phyloP scores from a whole-genome alignment of 2,113 vertebrate species.

The Abramis brama region DNA sequence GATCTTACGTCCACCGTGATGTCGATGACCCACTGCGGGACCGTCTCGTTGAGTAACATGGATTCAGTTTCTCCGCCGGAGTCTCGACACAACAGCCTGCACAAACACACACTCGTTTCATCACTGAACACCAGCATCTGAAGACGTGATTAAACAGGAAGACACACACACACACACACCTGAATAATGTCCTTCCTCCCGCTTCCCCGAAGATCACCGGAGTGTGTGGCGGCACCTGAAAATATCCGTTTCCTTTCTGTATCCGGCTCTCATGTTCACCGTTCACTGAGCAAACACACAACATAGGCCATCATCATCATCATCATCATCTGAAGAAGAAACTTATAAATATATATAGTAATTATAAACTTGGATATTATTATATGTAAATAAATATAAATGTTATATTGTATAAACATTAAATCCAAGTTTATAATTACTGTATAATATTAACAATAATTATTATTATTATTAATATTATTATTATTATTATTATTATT shows the following conservation, averaged over 20 bases:
- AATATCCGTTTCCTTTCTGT: conserved; percentile 98
- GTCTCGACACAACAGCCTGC: conserved; percentile 94
- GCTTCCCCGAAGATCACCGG: conserved; percentile 98
- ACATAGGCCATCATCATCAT: neutral
- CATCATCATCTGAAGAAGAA: no score
- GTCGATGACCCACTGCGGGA: conserved; percentile 98
- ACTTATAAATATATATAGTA: no score
- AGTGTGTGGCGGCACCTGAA: conserved; percentile 97
- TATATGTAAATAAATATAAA: no score
- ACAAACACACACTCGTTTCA: neutral
- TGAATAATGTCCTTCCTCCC: conserved; percentile 94
- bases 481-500: no score
- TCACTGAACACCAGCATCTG: neutral
- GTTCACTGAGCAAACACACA: conserved; percentile 77
- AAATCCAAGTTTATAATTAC: no score
- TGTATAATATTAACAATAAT: no score
- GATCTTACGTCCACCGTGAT: conserved; percentile 97
- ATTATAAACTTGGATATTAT: no score
- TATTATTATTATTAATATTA: no score
- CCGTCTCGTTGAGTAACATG: conserved; percentile 97
- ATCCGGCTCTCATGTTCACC: conserved; percentile 94
- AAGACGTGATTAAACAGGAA: neutral
- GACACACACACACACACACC: conserved; percentile 62
- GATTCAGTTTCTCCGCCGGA: conserved; percentile 98
- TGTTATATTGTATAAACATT: no score